Evolutionary conservation across 92 coral and sea anemone species (phyloP).

Genomic region (Porites cylindrica): DNA sequence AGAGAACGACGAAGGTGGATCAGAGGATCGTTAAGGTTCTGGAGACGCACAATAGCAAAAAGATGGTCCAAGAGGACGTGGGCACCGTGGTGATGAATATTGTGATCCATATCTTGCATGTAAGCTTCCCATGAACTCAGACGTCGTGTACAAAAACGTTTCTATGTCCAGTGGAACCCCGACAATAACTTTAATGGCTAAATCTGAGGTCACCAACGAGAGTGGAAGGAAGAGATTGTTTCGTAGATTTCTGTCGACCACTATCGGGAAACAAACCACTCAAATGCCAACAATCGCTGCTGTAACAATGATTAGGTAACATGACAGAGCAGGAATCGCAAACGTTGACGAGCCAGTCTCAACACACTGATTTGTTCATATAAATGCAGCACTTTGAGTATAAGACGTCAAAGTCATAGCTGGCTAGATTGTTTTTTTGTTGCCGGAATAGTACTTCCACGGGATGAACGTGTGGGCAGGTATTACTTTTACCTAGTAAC

Average conservation of each 20-base stretch:
- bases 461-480: too few relatives aligned
- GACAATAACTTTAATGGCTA: conserved; percentile 18
- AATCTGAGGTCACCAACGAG: conserved; percentile 54
- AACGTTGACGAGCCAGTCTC: background rate
- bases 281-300: background rate
- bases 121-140: conserved; percentile 67
- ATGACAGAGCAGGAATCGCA: background rate
- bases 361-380: too few relatives aligned
- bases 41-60: conserved; percentile 75
- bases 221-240: conserved; percentile 41
- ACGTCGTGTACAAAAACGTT: background rate
- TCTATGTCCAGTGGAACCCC: background rate
- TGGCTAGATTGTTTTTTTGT: too few relatives aligned
- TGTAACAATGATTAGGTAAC: background rate
- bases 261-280: background rate
- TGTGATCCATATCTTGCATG: conserved; percentile 72
- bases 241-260: background rate
- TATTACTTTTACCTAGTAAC: too few relatives aligned
- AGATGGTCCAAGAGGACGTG: conserved; percentile 65
- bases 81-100: conserved; percentile 68
- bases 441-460: too few relatives aligned
- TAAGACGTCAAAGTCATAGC: too few relatives aligned
- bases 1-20: conserved; percentile 76
- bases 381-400: too few relatives aligned
- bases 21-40: conserved; percentile 77